These are phyloP conservation scores for Galago senegalensis DNA, from an alignment of 2,797 vertebrate species.

Conservation along the genomic window DNA sequence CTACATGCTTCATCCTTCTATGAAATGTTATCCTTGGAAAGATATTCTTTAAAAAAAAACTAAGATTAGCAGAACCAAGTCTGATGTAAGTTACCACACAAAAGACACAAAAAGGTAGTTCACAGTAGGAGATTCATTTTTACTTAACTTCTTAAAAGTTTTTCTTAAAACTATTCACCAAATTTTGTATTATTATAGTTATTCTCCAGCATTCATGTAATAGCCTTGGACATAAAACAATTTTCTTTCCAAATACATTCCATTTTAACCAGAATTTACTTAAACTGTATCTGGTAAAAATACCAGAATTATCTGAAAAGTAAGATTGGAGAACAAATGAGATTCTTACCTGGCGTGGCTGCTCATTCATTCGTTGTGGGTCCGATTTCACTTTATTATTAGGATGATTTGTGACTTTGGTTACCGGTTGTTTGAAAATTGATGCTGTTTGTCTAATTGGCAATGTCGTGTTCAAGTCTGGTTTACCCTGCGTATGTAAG, in stretches of 20 bases:
- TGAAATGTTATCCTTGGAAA: constrained; percentile 68
- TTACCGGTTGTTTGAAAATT: constrained; percentile 98
- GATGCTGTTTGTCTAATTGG: constrained; percentile 97
- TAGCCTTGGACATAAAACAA: constrained; percentile 55
- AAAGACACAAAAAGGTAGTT: constrained; percentile 56
- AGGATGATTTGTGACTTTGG: constrained; percentile 96
- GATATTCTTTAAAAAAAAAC: constrained; percentile 56
- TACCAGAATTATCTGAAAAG: constrained; percentile 41
- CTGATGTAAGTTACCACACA: constrained; percentile 59
- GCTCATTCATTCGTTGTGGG: constrained; percentile 93
- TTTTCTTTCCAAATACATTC: constrained; percentile 70
- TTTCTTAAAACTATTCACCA: constrained; percentile 57
- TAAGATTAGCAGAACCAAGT: constrained; percentile 46
- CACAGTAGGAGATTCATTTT: constrained; percentile 42
- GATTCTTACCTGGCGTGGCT: constrained; percentile 94
- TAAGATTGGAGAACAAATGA: neutral
- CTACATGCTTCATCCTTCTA: constrained; percentile 62
- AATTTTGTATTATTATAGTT: constrained; percentile 43
- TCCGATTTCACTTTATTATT: constrained; percentile 96
- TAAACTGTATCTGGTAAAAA: constrained; percentile 25
- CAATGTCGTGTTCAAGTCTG: constrained; percentile 95
- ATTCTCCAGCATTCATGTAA: constrained; percentile 54
- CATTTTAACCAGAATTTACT: constrained; percentile 69
- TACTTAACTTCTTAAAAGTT: constrained; percentile 61
- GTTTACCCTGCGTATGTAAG: constrained; percentile 91